Evolutionary conservation across 2,113 vertebrate genomes (phyloP).

Genomic region (Rhineura floridana): DNA sequence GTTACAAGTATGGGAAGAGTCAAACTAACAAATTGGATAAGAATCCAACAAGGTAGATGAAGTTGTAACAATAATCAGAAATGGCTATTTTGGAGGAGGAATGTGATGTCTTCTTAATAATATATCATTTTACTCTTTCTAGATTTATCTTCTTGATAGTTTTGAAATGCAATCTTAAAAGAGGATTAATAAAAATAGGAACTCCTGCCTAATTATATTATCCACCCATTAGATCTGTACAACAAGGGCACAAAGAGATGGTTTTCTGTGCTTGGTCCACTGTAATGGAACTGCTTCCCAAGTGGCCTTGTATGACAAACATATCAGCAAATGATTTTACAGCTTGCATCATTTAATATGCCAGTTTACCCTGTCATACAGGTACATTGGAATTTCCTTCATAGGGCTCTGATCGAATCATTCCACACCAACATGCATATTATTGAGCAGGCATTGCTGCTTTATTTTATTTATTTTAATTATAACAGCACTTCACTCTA

Average conservation of each 20-base stretch:
- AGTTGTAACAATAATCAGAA: not conserved
- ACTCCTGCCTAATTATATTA: not conserved
- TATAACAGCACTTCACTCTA: not conserved
- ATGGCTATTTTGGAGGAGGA: too few relatives aligned
- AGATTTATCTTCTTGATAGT: not conserved
- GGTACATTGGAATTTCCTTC: not conserved
- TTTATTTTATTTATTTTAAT: not conserved
- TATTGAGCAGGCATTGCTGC: not conserved
- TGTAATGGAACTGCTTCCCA: not conserved
- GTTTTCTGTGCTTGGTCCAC: not conserved
- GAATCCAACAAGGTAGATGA: too few relatives aligned
- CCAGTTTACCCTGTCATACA: not conserved
- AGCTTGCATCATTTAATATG: not conserved
- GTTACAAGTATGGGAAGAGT: not conserved
- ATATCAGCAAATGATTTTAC: not conserved
- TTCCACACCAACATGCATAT: not conserved
- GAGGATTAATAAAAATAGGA: not conserved
- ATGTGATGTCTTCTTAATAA: not conserved
- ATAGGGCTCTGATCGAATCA: not conserved
- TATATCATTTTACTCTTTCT: not conserved
- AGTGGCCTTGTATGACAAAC: not conserved
- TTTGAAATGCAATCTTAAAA: not conserved
- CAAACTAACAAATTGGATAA: not conserved
- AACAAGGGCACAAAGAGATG: not conserved
- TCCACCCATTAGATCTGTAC: not conserved